These are phyloP conservation scores for Apis mellifera DNA, from an alignment of 1,140 invertebrate species.

Conservation along the genomic window Amel_HAv3.1 CM009942.2:7687001-7687500, in stretches of 20 bases:
- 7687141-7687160: too few species aligned
- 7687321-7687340: slow-evolving; percentile 86
- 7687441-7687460: slow-evolving; percentile 86
- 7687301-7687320: slow-evolving; percentile 80
- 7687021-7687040: too few species aligned
- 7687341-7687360: slow-evolving; percentile 88
- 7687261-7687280: not conserved
- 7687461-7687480: slow-evolving; percentile 65
- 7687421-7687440: slow-evolving; percentile 78
- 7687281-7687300: slow-evolving; percentile 34
- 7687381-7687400: slow-evolving; percentile 85
- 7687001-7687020: not conserved
- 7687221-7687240: slow-evolving; percentile 31
- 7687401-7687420: slow-evolving; percentile 83
- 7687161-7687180: not conserved
- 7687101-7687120: not conserved
- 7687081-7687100: too few species aligned
- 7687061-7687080: too few species aligned
- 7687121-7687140: not conserved
- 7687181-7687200: too few species aligned
- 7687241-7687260: not conserved
- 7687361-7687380: slow-evolving; percentile 86
- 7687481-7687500: slow-evolving; percentile 55
- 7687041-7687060: too few species aligned
- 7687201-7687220: too few species aligned